A percentile compares a stretch with the other conserved stretches of the same genome.
These are phyloP conservation scores for Coccyzus lansbergi DNA, from an alignment of 2,797 vertebrate genomes.

Conservation along the genomic window DNA sequence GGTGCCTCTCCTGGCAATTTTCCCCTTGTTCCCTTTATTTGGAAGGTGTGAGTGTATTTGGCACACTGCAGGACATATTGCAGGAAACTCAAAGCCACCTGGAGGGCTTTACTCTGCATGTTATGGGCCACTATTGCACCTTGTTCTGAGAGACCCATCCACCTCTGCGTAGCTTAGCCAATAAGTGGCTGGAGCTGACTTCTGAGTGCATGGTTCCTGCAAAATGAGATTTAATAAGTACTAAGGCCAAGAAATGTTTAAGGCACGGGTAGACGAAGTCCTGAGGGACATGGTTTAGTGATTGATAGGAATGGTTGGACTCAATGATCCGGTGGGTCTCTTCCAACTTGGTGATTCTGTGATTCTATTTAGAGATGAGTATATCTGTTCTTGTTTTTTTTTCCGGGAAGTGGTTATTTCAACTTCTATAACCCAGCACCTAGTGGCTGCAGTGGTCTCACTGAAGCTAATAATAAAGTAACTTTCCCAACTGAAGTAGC, in stretches of 20 bases:
- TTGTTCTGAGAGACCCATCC: neutral
- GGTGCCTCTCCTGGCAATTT: neutral
- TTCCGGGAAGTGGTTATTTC: neutral
- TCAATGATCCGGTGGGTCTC: too few relatives aligned
- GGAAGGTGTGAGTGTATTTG: neutral
- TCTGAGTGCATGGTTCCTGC: neutral
- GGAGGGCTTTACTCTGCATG: neutral
- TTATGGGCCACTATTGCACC: neutral
- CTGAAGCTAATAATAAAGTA: neutral
- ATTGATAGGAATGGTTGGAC: too few relatives aligned
- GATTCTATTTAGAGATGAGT: fast-evolving
- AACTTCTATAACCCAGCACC: neutral
- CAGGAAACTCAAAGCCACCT: neutral
- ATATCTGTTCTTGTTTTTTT: neutral
- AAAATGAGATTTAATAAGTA: neutral
- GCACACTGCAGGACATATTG: fast-evolving
- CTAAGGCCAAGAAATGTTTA: neutral
- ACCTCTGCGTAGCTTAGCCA: neutral
- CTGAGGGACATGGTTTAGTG: too few relatives aligned
- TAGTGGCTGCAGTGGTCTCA: neutral
- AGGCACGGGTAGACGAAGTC: too few relatives aligned
- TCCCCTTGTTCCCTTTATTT: neutral
- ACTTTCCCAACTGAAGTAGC: neutral
- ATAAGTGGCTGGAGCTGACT: neutral
- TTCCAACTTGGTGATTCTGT: too few relatives aligned